Evolutionary conservation across 2,888 invertebrate species (phyloP), one percentile per base, ranked within the genome.

Genomic region (Marasmarcha lunaedactyla): DNA sequence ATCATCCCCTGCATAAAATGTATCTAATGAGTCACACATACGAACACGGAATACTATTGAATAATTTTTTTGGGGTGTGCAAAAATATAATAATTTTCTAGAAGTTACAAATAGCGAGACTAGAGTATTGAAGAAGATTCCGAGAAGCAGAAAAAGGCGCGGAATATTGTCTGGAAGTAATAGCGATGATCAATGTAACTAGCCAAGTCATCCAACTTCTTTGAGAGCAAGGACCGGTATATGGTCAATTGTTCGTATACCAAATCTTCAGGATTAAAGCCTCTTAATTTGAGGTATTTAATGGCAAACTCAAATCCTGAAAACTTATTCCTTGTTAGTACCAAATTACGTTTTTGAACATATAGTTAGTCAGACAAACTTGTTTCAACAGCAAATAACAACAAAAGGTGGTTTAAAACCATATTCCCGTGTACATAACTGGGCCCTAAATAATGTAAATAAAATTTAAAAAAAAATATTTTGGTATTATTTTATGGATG

Each of bases 281-380:
- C 33, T 33, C 11, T n/a, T 33, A 33, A 11, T 33, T 33, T 33
- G n/a, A 33, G 33, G 11, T n/a, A 33, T 33, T 6, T 33, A 11
- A 33, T 33, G 33, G 33, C 33, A 33, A 33, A 33, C 7, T 33
- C 33, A 33, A 33, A 33, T n/a, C 33, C 33, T 33, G 33, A 33
- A 11, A 11, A 33, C 11, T 33, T 33, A 33, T 33, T 5, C 33
- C 11, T n/a, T 33, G 33, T 33, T 33, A 33, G 33, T 33, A n/a
- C 33, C 33, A 11, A 11, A 33, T 33, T n/a, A 11, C 11, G 33
- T 33, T 6, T 33, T 33, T 33, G 10, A 33, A n/a, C 10, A 33
- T 33, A 33, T 33, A 33, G 33, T 11, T 33, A 5, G 4, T 6
- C 10, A 33, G 11, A 33, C 15, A 13, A 35, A 35, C n/a, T 11